phyloP scores from a whole-genome alignment of 2,113 vertebrate species.

The Nannobrachium achirus region DNA sequence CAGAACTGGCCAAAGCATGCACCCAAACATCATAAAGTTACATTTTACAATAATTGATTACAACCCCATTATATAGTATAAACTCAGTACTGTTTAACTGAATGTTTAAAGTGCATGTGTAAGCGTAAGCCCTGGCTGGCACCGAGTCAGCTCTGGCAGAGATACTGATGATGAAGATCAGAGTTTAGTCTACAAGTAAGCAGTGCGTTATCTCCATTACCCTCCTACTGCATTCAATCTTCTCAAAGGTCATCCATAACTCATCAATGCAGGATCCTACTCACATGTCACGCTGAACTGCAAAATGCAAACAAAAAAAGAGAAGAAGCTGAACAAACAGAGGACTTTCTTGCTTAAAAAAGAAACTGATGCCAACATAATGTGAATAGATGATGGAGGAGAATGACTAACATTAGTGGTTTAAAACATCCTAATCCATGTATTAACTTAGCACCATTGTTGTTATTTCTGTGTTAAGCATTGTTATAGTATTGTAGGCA shows the following conservation, averaged over 20 bases:
- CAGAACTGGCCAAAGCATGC: background rate
- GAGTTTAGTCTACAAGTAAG: no score
- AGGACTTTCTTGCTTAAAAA: background rate
- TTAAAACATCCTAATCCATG: no score
- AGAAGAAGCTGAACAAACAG: background rate
- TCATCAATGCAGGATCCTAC: background rate
- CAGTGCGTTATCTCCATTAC: no score
- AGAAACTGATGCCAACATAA: background rate
- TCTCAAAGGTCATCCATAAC: no score
- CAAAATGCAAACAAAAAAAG: no score
- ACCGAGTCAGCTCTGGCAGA: background rate
- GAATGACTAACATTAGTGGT: no score
- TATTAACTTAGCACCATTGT: no score
- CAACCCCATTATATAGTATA: background rate
- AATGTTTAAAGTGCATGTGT: background rate
- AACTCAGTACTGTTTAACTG: slow-evolving; percentile 1
- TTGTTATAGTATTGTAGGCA: no score
- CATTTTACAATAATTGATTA: slow-evolving; percentile 16
- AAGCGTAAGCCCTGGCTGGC: background rate
- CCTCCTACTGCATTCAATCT: no score
- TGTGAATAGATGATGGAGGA: background rate
- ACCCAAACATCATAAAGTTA: slow-evolving; percentile 26
- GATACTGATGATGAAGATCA: no score
- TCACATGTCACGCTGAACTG: background rate
- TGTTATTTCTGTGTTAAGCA: no score